phyloP scores from a whole-genome alignment of 2,888 invertebrate genomes.

The Deroplatys truncata region DNA sequence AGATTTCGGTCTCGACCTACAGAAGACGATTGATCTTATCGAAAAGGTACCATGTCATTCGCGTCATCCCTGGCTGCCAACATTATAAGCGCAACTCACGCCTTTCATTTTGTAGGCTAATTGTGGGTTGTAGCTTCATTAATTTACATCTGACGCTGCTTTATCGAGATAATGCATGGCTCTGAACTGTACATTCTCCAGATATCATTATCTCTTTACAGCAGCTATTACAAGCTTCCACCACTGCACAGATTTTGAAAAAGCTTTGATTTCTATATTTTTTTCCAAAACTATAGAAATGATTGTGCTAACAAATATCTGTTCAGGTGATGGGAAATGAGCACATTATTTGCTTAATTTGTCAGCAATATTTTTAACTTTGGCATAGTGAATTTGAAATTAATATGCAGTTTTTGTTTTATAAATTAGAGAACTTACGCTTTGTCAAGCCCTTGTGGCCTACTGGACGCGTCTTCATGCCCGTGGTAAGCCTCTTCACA shows the following conservation, averaged over 20 bases:
- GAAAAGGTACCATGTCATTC: constrained; percentile 59
- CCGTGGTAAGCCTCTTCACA: background rate
- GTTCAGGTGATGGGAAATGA: background rate
- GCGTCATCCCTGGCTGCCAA: background rate
- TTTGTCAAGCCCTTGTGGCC: background rate
- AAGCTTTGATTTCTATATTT: too few species aligned
- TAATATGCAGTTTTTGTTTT: background rate
- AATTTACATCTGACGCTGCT: background rate
- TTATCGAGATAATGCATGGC: background rate
- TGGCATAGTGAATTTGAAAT: background rate
- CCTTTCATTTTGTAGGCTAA: background rate
- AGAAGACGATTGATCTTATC: constrained; percentile 74
- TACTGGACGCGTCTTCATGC: background rate
- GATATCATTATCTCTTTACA: background rate
- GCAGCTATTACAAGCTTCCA: background rate
- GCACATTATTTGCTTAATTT: background rate
- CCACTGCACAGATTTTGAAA: background rate
- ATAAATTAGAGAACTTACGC: background rate
- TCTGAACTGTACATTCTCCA: background rate
- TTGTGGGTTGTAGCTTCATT: background rate
- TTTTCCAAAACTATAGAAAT: too few species aligned
- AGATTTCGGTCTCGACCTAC: constrained; percentile 90
- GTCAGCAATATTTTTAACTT: background rate
- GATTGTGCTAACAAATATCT: background rate
- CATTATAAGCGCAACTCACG: background rate